phyloP scores from a whole-genome alignment of 1,140 invertebrate species.

The Drosophila sulfurigaster region DNA sequence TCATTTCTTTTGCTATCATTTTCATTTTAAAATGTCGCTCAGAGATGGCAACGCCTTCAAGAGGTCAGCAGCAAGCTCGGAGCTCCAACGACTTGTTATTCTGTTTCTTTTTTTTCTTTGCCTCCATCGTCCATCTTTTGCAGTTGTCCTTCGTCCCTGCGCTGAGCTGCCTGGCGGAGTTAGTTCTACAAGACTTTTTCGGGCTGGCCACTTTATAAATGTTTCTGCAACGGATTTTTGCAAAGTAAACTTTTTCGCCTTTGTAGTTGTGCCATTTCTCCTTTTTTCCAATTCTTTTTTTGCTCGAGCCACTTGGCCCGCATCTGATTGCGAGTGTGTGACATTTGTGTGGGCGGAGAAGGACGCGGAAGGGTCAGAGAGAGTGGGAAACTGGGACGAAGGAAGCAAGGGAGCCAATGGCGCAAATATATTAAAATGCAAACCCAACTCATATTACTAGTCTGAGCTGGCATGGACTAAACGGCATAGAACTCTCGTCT shows the following conservation, averaged over 20 bases:
- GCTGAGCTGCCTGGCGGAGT: not conserved
- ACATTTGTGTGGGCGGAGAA: slow-evolving; percentile 53
- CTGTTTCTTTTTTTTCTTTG: slow-evolving; percentile 46
- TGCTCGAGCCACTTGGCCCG: slow-evolving; percentile 56
- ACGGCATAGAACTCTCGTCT: slow-evolving; percentile 6
- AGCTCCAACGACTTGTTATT: slow-evolving; percentile 51
- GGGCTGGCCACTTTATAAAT: slow-evolving; percentile 79
- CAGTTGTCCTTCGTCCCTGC: not conserved
- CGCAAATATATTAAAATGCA: slow-evolving; percentile 82
- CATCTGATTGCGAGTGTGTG: slow-evolving; percentile 80
- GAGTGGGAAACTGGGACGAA: no score
- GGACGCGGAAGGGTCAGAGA: not conserved
- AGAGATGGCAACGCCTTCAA: slow-evolving; percentile 60
- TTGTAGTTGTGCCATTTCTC: slow-evolving; percentile 65
- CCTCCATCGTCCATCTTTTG: not conserved
- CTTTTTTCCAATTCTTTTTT: slow-evolving; percentile 7
- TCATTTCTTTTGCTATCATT: slow-evolving; percentile 67
- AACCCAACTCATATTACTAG: slow-evolving; percentile 80
- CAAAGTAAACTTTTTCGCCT: slow-evolving; percentile 83
- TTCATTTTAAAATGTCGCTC: slow-evolving; percentile 82
- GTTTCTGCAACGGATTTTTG: slow-evolving; percentile 81
- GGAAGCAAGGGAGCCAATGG: slow-evolving; percentile 12
- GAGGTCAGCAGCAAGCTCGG: slow-evolving; percentile 54
- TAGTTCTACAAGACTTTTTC: slow-evolving; percentile 52
- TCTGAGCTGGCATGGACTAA: slow-evolving; percentile 24